Conservation (phyloP, 2,888 invertebrate genomes). For the Drosophila nr. fundita region DNA sequence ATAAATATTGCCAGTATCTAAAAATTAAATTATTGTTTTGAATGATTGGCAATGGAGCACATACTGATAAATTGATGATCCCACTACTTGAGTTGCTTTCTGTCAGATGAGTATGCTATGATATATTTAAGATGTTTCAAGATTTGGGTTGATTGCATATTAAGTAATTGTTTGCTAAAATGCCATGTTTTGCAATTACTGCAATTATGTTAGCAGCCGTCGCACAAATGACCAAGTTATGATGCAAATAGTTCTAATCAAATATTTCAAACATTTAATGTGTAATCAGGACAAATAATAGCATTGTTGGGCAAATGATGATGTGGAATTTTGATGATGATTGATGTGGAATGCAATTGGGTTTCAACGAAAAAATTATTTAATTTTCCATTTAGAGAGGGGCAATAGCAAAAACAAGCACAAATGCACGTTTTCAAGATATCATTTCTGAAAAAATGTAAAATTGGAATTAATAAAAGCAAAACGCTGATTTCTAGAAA, state of each 20-base stretch:
- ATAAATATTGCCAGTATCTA: slow-evolving; percentile 17
- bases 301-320: background rate
- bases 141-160: background rate
- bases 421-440: background rate
- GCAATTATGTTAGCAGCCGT: background rate
- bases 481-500: background rate
- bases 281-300: too few relatives aligned
- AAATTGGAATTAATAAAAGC: background rate
- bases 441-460: background rate
- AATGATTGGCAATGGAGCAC: background rate
- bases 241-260: background rate
- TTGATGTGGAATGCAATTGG: background rate
- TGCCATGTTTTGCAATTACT: background rate
- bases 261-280: too few relatives aligned
- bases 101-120: background rate
- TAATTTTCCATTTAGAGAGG: background rate
- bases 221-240: background rate
- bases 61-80: background rate
- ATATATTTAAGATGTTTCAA: background rate
- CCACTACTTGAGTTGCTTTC: background rate
- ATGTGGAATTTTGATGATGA: background rate
- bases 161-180: background rate
- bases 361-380: background rate
- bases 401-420: background rate
- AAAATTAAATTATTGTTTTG: background rate